phyloP scores from a whole-genome alignment of 1,140 invertebrate species.

The Calliopsis andreniformis region DNA sequence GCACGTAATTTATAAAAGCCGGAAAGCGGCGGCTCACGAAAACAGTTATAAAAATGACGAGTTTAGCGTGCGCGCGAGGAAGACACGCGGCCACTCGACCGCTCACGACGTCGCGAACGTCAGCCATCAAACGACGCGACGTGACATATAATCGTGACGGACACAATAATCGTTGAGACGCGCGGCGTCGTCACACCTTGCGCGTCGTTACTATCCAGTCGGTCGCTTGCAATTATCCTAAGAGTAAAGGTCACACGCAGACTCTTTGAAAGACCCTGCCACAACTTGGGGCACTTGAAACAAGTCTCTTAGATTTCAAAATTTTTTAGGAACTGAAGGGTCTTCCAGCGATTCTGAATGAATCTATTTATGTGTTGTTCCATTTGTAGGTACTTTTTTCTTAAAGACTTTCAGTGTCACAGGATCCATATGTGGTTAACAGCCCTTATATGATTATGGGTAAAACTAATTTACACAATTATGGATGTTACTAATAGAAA shows the following conservation, averaged over 20 bases:
- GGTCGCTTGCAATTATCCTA: slow-evolving; percentile 61
- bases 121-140: slow-evolving; percentile 54
- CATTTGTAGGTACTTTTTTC: too few relatives aligned
- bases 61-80: slow-evolving; percentile 56
- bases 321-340: too few relatives aligned
- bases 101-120: slow-evolving; percentile 29
- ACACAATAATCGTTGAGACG: slow-evolving; percentile 73
- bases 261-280: slow-evolving; percentile 7
- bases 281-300: too few relatives aligned
- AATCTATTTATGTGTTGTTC: too few relatives aligned
- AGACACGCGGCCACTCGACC: slow-evolving; percentile 13
- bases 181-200: slow-evolving; percentile 64
- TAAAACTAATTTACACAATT: too few relatives aligned
- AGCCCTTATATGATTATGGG: too few relatives aligned
- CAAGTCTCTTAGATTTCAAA: too few relatives aligned
- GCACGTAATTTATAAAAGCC: slow-evolving; percentile 68
- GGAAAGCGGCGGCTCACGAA: slow-evolving; percentile 70
- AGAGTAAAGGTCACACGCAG: slow-evolving; percentile 34
- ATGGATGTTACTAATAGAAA: too few relatives aligned
- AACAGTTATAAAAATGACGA: slow-evolving; percentile 72
- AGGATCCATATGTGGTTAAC: too few relatives aligned
- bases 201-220: slow-evolving; percentile 39
- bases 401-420: too few relatives aligned
- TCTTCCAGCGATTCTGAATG: too few relatives aligned
- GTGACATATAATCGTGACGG: slow-evolving; percentile 73